Base-by-base conservation (phyloP, 2,888 invertebrate genomes). In the Ectropis crepuscularia region DNA sequence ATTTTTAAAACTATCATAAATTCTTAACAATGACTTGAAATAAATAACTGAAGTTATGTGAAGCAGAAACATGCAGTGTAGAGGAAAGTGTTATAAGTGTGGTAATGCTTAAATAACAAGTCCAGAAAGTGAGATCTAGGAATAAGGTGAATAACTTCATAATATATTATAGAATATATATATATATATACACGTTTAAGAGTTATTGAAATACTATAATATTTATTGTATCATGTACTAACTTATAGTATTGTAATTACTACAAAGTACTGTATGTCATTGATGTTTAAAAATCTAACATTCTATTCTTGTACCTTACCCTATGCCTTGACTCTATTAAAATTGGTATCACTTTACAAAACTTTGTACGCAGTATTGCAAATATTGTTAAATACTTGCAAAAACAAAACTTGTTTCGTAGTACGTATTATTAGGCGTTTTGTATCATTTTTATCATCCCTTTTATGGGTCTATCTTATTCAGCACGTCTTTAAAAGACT, bases 51-150 rank as follows among this genome's bases (percentile, higher is more conserved):
- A 65, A 61, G 53, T 65, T 57, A 51, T 53, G 41, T 42, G 45
- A 53, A 55, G 50, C 64, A 51, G 55, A 53, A 57, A 61, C 49
- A 53, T 69, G 69, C 57, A 53, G 68, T 65, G 62, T 61, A 67
- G 72, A 65, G 67, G 69, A 76, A 70, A 69, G 69, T 62, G 68
- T 71, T 68, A 28, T 28, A 28, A 28, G 16, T 75, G 73, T 76
- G 69, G 60, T 78, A 76, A 71, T 65, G 70, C 68, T 51, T 28
- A 48, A 58, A 79, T 83, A 84, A 80, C 74, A 80, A 80, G 82
- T 86, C 83, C 83, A 85, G 82, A 87, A 83, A 87, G 81, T 83
- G 85, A 81, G 83, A 84, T 73, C 75, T 82, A 82, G 77, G 65
- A 57, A 43, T 80, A 81, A 76, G 75, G 66, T 72, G 72, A 69